Evolutionary conservation across 2,888 invertebrate genomes (phyloP), one percentile per base, ranked within the genome.

Genomic region (Phortica magna): DNA sequence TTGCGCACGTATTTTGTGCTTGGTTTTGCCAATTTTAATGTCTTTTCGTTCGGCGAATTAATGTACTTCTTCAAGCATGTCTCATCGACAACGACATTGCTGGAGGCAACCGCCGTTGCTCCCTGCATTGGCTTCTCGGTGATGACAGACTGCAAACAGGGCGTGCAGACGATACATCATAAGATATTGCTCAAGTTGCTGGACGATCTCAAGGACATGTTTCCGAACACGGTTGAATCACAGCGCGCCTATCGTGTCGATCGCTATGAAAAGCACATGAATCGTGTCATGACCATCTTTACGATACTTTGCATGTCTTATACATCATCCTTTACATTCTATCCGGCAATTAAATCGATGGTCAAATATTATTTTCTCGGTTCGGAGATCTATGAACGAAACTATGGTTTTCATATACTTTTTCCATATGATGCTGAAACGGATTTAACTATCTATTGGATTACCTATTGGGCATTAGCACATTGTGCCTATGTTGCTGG

Each of bases 31-130:
- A 90, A 90, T 76, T 88, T 91, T 67, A 87, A 88, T 77, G 53
- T 83, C 1, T 82, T 83, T 57, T 86, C 88, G 31, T 48, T 83
- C 9, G 87, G 89, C 0, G 89, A 91, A 79, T 81, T 88, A 4
- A 81, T 88, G 0, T 89, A 88, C 64, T 85, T 91, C 1, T 76
- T 85, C 10, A 78, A 80, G 14, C 83, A 89, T n/a, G 78, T 88
- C 1, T 79, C 82, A 9, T 83, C 84, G 76, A 88, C 85, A 7
- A 78, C 84, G 0, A 89, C 84, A 0, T 76, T 91, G 9, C 75
- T 90, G 77, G 90, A 90, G 80, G 89, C 87, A 6, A 91, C 90
- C 0, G 89, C 87, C 1, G 82, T 89, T 53, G 89, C 87, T 0
- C 88, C 90, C 2, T 90, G 88, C 72, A 85, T 90, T 55, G 89